Evolutionary conservation across 2,113 vertebrate genomes (phyloP), one percentile per base, ranked within the genome.

Genomic region (Poeciliopsis occidentalis): DNA sequence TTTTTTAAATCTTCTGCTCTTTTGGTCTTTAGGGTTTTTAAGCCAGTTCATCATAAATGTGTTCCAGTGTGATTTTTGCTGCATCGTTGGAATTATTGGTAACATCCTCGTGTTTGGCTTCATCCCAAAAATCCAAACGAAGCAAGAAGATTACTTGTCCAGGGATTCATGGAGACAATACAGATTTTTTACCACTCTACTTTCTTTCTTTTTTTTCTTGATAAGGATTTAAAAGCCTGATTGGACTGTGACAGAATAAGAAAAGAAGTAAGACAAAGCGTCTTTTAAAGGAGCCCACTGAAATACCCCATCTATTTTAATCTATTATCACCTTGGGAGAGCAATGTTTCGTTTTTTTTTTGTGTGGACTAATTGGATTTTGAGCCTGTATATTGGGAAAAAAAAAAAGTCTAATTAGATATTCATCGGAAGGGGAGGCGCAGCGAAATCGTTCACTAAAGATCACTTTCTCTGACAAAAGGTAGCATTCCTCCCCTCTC

Each of bases 261-360:
- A 70, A 54, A 83, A 87, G 85, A 87, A 78, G 78, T 75, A 67
- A 83, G 78, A 86, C 81, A 81, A 86, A 79, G 72, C 75, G 83
- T 82, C 73, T 88, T 90, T 86, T 75, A 87, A 88, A 85, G 78
- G 84, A 91, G 83, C 81, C 73, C 73, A 61, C 74, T 89, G 75
- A 89, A 90, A 88, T 90, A 88, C 83, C 68, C 71, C 83, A 84
- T 91, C 90, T 92, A 92, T 91, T 93, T 92, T 91, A 91, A 91
- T 92, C 91, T 84, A 82, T 88, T 71, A 76, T 90, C 90, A 91
- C 91, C 91, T 93, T 91, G 76, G 54, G 88, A 60, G 76, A 83
- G 71, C 39, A 77, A 78, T 60, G 76, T 60, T 91, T 87, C 70
- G 51, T 67, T 90, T 91, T 86, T 91, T 86, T 34, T 34, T 32